Percentiles rank a stretch among this genome's conserved stretches.
These are phyloP conservation scores for Drosophila subsilvestris DNA, from an alignment of 2,888 invertebrate species.

Conservation along the genomic window DNA sequence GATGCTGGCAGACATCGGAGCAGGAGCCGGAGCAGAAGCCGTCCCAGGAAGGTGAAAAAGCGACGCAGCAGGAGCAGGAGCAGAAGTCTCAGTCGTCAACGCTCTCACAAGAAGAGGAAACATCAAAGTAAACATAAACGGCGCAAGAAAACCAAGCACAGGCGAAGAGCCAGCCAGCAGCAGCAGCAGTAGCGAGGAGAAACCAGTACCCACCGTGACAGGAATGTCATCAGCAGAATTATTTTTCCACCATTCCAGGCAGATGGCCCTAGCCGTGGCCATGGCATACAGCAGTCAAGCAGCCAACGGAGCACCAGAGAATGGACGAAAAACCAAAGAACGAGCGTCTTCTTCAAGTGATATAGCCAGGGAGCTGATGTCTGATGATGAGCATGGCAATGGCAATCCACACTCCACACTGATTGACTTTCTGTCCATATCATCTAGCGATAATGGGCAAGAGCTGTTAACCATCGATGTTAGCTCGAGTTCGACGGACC, in stretches of 20 bases:
- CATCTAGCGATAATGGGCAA: slow-evolving; percentile 40
- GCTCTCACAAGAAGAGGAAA: slow-evolving; percentile 35
- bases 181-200: slow-evolving; percentile 2
- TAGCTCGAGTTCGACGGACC: slow-evolving; percentile 48
- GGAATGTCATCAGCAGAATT: slow-evolving; percentile 12
- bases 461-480: slow-evolving; percentile 68
- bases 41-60: slow-evolving; percentile 13
- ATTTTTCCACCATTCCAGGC: slow-evolving; percentile 36
- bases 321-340: slow-evolving; percentile 1
- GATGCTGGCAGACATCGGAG: slow-evolving; percentile 10
- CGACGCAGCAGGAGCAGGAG: slow-evolving; percentile 27
- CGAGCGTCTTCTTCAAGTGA: slow-evolving; percentile 41
- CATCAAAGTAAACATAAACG: slow-evolving; percentile 35
- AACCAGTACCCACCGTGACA: neutral
- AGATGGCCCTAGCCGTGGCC: slow-evolving; percentile 53
- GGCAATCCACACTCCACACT: neutral
- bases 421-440: slow-evolving; percentile 15
- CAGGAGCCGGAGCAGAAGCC: slow-evolving; percentile 13
- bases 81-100: slow-evolving; percentile 24
- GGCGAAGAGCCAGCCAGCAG: slow-evolving; percentile 6
- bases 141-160: slow-evolving; percentile 19
- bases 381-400: slow-evolving; percentile 48
- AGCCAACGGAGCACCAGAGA: slow-evolving; percentile 16
- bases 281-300: slow-evolving; percentile 64
- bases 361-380: slow-evolving; percentile 60